phyloP scores from a whole-genome alignment of 2,888 invertebrate species.

The Terebella lapidaria region DNA sequence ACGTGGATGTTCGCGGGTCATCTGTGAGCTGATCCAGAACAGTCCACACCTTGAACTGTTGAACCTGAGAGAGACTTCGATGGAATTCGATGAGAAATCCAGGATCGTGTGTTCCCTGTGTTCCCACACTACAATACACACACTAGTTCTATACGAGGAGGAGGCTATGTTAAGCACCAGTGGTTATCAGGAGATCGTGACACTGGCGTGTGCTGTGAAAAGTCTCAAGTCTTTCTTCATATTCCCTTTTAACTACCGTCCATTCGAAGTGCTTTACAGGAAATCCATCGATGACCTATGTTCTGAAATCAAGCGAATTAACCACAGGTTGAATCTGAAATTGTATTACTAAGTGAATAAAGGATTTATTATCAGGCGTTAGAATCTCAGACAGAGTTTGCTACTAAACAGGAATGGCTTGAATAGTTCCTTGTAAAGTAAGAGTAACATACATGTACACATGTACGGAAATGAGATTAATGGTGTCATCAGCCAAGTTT shows the following conservation, averaged over 20 bases:
- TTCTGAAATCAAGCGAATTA: neutral
- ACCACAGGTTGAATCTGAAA: constrained; percentile 8
- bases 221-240: constrained; percentile 14
- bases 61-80: constrained; percentile 12
- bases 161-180: constrained; percentile 12
- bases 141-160: constrained; percentile 11
- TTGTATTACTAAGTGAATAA: constrained; percentile 11
- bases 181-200: constrained; percentile 12
- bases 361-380: no score
- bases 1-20: constrained; percentile 3
- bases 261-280: constrained; percentile 17
- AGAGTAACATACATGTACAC: no score
- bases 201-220: constrained; percentile 12
- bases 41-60: constrained; percentile 4
- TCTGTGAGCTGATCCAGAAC: constrained; percentile 2
- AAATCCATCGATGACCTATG: neutral
- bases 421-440: no score
- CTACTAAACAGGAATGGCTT: no score
- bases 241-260: constrained; percentile 18
- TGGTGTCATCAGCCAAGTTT: neutral
- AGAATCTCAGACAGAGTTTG: no score
- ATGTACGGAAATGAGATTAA: no score
- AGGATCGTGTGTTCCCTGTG: constrained; percentile 9
- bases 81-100: constrained; percentile 12
- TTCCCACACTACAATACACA: neutral